Evolutionary conservation across 2,113 vertebrate species (phyloP), one percentile per base, ranked within the genome.

Genomic region (Pomatostomus ruficeps): DNA sequence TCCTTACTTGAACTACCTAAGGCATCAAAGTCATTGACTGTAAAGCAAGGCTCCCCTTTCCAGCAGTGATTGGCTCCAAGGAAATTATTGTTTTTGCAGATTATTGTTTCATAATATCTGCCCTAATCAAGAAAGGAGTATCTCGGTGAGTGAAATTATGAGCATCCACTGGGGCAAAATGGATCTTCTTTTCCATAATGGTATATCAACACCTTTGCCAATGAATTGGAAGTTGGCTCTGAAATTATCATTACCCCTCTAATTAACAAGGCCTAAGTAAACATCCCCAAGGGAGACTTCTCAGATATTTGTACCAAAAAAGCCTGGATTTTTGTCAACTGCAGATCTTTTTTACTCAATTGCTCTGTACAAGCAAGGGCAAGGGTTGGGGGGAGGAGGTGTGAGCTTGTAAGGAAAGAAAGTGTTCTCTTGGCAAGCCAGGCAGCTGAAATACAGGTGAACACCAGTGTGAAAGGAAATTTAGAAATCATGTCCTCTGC

Each of bases 1-100:
- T 97, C 93, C 95, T 97, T 97, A 96, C 98, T 97, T 96, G 97
- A 98, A 97, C 63, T n/a, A 89, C 92, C 77, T 31, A 93, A 93
- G 78, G 97, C 97, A 96, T 97, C 95, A 92, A 98, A 98, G 96
- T 67, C 49, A 23, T 62, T 83, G 93, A 94, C 86, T 91, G 91
- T 89, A 96, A 98, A 96, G 90, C 46, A 76, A 93, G 48, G 59
- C 61, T 97, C 83, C 95, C 85, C 61, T 96, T 97, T 97, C 96
- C 97, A 97, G 81, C 86, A 94, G 92, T 4, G 40, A 95, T 97
- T 96, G 77, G 57, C 70, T 93, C 54, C n/a, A 87, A 97, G 91
- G 71, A 84, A 49, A 55, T 62, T 46, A 55, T 20, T 89, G 42
- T 14, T 76, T 7, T 24, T 70, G 35, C 43, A 49, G 42, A 35